These are phyloP conservation scores for Hemibagrus guttatus DNA, from an alignment of 2,797 vertebrate species.

Conservation along the genomic window DNA sequence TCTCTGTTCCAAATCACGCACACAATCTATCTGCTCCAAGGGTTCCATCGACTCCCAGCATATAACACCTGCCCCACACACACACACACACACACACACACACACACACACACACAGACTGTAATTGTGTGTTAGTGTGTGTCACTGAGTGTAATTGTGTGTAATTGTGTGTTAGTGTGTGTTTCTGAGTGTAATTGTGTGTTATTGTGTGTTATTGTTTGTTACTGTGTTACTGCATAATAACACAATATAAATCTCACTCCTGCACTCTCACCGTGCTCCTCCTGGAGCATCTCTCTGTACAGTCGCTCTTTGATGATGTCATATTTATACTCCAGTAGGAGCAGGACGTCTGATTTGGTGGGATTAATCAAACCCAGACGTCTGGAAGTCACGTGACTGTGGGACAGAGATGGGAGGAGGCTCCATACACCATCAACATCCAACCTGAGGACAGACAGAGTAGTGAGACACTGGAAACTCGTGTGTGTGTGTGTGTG, in stretches of 20 bases:
- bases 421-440: constrained; percentile 67
- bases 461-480: background rate
- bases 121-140: no score
- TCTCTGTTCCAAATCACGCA: constrained; percentile 63
- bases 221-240: background rate
- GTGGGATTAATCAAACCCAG: constrained; percentile 62
- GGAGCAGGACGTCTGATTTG: constrained; percentile 65
- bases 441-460: constrained; percentile 64
- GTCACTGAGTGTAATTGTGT: no score
- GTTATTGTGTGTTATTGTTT: background rate
- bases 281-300: constrained; percentile 76
- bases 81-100: constrained; percentile 18
- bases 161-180: no score
- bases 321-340: constrained; percentile 75
- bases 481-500: background rate
- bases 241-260: background rate
- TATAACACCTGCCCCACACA: constrained; percentile 58
- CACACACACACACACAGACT: background rate
- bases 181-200: no score
- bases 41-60: constrained; percentile 68
- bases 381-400: constrained; percentile 29
- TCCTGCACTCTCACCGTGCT: constrained; percentile 66
- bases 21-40: constrained; percentile 65
- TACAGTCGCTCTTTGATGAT: constrained; percentile 68
- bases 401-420: constrained; percentile 53